These are phyloP conservation scores for Trachemys scripta DNA, from an alignment of 2,113 vertebrate species.

Conservation along the genomic window DNA sequence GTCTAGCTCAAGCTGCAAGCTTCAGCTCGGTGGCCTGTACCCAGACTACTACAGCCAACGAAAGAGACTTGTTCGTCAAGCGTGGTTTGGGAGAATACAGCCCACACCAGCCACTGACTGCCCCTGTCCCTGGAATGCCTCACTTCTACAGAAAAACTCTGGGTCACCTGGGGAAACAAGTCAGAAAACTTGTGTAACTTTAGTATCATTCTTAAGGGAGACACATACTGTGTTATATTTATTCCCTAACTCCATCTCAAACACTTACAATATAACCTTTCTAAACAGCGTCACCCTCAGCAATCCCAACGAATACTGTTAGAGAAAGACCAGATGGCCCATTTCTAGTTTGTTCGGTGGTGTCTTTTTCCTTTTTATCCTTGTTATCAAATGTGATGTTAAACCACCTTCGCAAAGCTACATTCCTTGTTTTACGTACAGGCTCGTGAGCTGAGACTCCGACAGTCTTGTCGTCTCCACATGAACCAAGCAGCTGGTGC, in stretches of 20 bases:
- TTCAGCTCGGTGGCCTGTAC: background rate
- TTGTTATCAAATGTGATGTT: background rate
- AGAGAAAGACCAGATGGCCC: background rate
- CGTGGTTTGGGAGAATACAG: background rate
- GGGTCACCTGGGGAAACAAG: background rate
- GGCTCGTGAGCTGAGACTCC: background rate
- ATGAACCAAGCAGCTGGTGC: background rate
- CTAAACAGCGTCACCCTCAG: background rate
- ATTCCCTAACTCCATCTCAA: background rate
- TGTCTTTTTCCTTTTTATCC: background rate
- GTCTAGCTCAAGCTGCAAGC: background rate
- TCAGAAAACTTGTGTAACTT: background rate
- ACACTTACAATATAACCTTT: fast-evolving
- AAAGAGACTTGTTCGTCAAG: background rate
- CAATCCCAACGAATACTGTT: background rate
- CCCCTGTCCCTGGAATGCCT: background rate
- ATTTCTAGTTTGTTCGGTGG: fast-evolving
- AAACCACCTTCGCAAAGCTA: background rate
- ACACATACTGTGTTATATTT: fast-evolving
- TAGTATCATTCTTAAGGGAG: background rate
- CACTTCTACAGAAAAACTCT: background rate
- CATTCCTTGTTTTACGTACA: background rate
- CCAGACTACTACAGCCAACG: background rate
- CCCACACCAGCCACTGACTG: fast-evolving
- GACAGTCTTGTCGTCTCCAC: background rate